Base-by-base conservation (phyloP, 2,797 vertebrate genomes). In the Pterois miles region DNA sequence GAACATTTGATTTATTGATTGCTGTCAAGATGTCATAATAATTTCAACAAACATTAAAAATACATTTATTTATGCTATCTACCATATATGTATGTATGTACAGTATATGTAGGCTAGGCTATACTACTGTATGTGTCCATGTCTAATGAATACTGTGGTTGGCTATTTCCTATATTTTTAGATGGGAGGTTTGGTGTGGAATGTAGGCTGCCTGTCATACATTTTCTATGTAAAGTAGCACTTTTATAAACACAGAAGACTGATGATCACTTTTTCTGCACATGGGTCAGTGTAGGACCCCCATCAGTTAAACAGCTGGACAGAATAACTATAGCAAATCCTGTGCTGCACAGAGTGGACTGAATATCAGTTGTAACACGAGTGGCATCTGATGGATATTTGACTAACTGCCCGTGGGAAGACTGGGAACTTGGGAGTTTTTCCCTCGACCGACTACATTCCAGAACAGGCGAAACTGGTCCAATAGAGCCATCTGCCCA, bases 311-410 rank as follows among this genome's bases (percentile, higher is more conserved):
- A 52, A 46, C 10, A 25, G 10, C n/a, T 52, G 14, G 16, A 57
- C 71, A 57, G 29, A n/a, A 57, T 20, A 11, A 53, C 1, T 66
- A 2, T 4, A 38, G 23, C n/a, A 1, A 13, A 20, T 27, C 33
- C 1, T 59, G 9, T 50, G 38, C 40, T 48, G 40, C 12, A 13
- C 18, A 64, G 1, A 7, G n/a, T 23, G 33, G 52, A 43, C n/a
- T 2, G 20, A 6, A 11, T 16, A 71, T 31, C 62, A 46, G 29
- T 2, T 33, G 13, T 20, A 65, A 33, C 34, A 38, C 1, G n/a
- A 33, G 38, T 18, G 29, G 25, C 65, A 22, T 71, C 34, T 67
- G 73, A 87, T 75, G 63, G 76, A 78, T 79, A 72, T 70, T 64
- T 74, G 58, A 54, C 20, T 18, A 23, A 65, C 43, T 82, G 85